Evolutionary conservation across 2,113 vertebrate species (phyloP), one percentile per base, ranked within the genome.

Genomic region (Motacilla alba): DNA sequence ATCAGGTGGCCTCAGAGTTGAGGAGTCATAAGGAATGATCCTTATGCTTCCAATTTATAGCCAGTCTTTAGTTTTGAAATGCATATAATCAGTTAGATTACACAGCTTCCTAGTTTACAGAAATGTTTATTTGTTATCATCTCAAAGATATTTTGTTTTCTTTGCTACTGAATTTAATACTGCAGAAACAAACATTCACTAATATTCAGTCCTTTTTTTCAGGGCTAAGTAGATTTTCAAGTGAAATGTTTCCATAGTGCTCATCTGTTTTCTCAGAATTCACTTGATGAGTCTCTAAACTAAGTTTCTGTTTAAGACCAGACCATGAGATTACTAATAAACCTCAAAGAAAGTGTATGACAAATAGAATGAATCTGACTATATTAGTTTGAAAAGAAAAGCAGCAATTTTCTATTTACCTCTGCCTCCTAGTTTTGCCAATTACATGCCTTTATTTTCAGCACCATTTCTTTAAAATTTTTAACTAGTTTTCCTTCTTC

Each of bases 341-440:
- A 95, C 24, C 31, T 79, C 84, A 87, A 80, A 90, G 94, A 63
- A 90, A 94, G 81, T 87, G 22, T 73, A 62, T 53, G 26, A 35
- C 8, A 92, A 97, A 76, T 18, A 15, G 75, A 78, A 89, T 86
- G 53, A 96, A 94, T 96, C 66, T 96, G 43, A 86, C 66, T 79
- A 41, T 66, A 77, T 67, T 70, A 60, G 15, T 93, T 93, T 79
- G 18, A 76, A 69, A 56, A 59, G 13, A 81, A 95, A 84, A 72
- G 7, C 33, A 87, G 8, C 26, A 83, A 72, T 46, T 53, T 77
- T 89, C 41, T 52, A 23, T 94, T 91, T 94, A 60, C 22, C 12
- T 92, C 46, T 59, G 46, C 27, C 33, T 73, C 70, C 82, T 81
- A 53, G 46, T 85, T 87, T 55, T 89, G 24, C 11, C 37, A 58